Base-by-base conservation (phyloP, 1,140 invertebrate genomes). In the Drosophila triauraria region DNA sequence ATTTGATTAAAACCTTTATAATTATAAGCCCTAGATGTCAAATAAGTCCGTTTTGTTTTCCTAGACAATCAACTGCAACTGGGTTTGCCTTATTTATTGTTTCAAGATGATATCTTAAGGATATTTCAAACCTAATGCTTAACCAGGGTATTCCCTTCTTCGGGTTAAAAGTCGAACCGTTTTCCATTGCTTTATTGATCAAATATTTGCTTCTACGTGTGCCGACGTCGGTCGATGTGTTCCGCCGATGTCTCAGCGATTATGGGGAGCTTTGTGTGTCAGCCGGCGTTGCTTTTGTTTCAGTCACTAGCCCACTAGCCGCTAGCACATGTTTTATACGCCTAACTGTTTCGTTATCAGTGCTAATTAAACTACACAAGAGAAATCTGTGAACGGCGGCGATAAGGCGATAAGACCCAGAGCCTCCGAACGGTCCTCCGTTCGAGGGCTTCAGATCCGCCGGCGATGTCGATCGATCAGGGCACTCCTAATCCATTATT, bases 121-220 rank as follows among this genome's bases (percentile, higher is more conserved):
- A n/a, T 40, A 40, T 40, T 8, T 38, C 7, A 15, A 2, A 9
- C 9, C 9, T 10, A 35, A 35, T 9, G 15, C 9, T 15, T 50
- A 12, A 25, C 4, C 7, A 15, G 62, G 12, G 67, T 68, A 70
- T 35, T 30, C n/a, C 13, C 25, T 4, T 20, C 12, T 46, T 40
- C 59, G 40, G n/a, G 32, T 4, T 25, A 25, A 15, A 43, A 67
- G 25, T 40, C 17, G 13, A 44, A 51, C 12, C 46, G 20, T 56
- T 13, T 35, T 60, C 67, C 50, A 13, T 61, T 50, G 79, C 57
- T 79, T 74, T 87, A 87, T 87, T 87, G 84, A 87, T 88, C 80
- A 87, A 87, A 87, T 88, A 87, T 88, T 88, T 86, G 74, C 60
- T 32, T 60, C 27, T 47, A 72, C 48, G 50, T 58, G 47, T 60